These are phyloP conservation scores for Podarcis muralis DNA, from an alignment of 2,113 vertebrate species.

Conservation along the genomic window DNA sequence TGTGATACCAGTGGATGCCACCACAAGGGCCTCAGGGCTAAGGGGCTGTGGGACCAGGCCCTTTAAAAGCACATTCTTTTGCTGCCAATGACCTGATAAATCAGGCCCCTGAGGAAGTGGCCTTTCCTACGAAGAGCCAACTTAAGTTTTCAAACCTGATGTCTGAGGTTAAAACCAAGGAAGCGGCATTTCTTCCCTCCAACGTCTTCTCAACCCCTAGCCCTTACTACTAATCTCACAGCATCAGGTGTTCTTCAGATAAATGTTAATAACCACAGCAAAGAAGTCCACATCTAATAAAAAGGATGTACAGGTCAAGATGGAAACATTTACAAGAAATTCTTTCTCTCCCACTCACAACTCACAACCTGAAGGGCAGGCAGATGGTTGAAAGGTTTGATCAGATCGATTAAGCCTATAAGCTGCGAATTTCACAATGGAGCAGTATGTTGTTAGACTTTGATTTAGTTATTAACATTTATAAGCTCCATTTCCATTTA, in stretches of 20 bases:
- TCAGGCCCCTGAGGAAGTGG: rapidly evolving
- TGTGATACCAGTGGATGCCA: too few species aligned
- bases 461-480: background rate
- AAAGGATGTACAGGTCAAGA: background rate
- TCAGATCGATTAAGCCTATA: background rate
- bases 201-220: rapidly evolving
- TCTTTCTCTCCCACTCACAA: background rate
- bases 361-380: background rate
- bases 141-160: rapidly evolving
- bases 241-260: background rate
- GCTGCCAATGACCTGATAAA: background rate
- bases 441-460: background rate
- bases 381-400: rapidly evolving
- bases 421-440: background rate
- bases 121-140: background rate
- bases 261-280: rapidly evolving
- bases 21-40: background rate
- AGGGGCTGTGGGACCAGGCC: background rate
- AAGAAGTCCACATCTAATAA: background rate
- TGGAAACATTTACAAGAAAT: background rate
- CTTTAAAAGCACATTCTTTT: background rate
- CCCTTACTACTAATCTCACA: background rate
- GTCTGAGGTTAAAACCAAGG: background rate
- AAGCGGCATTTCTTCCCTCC: rapidly evolving
- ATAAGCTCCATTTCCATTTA: background rate